Percentiles rank a stretch among this genome's conserved stretches.
phyloP scores from a whole-genome alignment of 64 coral and sea anemone species.

The Platygyra sinensis region DNA sequence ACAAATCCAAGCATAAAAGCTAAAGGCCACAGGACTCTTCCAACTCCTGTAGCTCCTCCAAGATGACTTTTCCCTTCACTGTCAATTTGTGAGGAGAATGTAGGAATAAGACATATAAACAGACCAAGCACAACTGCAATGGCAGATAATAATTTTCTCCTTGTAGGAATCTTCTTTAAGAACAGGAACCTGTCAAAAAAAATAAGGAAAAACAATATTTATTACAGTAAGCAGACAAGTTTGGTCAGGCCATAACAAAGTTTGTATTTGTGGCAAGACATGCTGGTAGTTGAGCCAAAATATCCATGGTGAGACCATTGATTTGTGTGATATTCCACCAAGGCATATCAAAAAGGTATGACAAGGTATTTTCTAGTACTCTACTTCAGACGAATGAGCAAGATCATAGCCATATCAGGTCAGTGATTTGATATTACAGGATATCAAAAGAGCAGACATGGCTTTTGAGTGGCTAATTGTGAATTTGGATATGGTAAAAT shows the following conservation, averaged over 20 bases:
- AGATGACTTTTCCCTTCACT: conserved; percentile 23
- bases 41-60: conserved; percentile 67
- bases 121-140: conserved; percentile 59
- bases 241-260: background rate
- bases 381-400: too few relatives aligned
- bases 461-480: too few relatives aligned
- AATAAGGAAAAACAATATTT: background rate
- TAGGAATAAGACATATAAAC: conserved; percentile 72
- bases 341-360: too few relatives aligned
- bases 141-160: conserved; percentile 63
- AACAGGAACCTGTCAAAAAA: conserved; percentile 48
- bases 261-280: too few relatives aligned
- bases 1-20: conserved; percentile 81
- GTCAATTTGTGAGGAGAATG: conserved; percentile 63
- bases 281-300: too few relatives aligned
- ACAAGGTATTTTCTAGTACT: too few relatives aligned
- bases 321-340: too few relatives aligned
- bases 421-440: too few relatives aligned
- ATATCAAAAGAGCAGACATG: too few relatives aligned
- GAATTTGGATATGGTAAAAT: too few relatives aligned
- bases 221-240: background rate
- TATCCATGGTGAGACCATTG: too few relatives aligned
- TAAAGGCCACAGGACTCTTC: conserved; percentile 80
- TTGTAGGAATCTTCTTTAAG: conserved; percentile 65
- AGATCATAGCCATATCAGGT: too few relatives aligned